Percentiles rank a stretch among this genome's conserved stretches.
These are phyloP conservation scores for Barnardius zonarius DNA, from an alignment of 2,113 vertebrate species.

Conservation along the genomic window DNA sequence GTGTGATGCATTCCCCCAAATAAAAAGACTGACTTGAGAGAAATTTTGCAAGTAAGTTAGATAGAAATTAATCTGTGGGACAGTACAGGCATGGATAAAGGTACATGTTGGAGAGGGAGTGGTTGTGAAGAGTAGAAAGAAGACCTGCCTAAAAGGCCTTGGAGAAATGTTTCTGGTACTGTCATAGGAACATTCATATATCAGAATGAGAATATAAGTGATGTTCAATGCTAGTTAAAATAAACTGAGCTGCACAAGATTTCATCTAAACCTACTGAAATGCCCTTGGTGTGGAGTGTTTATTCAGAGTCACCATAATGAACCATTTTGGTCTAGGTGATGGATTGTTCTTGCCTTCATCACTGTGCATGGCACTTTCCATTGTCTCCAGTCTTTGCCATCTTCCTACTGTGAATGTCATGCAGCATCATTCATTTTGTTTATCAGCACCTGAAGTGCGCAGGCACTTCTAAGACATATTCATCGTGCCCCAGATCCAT, in stretches of 20 bases:
- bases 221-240: background rate
- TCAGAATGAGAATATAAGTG: background rate
- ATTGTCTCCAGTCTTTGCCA: background rate
- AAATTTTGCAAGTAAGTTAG: background rate
- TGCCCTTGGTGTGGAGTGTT: background rate
- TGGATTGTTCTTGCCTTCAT: background rate
- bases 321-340: background rate
- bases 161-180: background rate
- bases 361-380: background rate
- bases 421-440: slow-evolving; percentile 18
- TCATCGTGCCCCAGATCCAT: background rate
- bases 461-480: background rate
- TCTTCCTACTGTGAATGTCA: background rate
- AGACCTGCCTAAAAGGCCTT: background rate
- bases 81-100: background rate
- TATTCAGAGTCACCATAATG: background rate
- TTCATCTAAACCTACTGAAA: background rate
- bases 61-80: background rate
- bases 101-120: background rate
- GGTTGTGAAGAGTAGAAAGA: background rate
- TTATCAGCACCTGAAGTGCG: slow-evolving; percentile 14
- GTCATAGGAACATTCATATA: background rate
- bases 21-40: background rate
- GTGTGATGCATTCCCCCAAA: background rate
- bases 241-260: background rate